These are phyloP conservation scores for Danaus plexippus DNA, from an alignment of 1,140 invertebrate species.

Conservation along the genomic window DNA sequence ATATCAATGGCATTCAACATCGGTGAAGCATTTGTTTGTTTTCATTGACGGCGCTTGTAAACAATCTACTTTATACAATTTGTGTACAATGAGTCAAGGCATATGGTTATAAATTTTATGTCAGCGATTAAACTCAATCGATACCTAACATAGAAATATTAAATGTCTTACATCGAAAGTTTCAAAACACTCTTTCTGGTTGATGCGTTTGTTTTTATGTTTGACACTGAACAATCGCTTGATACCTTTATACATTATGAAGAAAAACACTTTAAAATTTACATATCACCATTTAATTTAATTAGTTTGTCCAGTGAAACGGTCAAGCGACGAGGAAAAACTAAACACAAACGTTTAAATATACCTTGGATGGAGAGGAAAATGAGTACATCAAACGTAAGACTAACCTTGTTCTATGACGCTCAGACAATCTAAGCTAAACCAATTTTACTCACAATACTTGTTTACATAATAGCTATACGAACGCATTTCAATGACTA, in stretches of 20 bases:
- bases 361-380: constrained; percentile 8
- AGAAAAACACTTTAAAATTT: too few relatives aligned
- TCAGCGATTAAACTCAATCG: constrained; percentile 9
- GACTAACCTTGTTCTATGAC: constrained; percentile 11
- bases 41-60: constrained; percentile 34
- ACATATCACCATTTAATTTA: too few relatives aligned
- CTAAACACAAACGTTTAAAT: constrained; percentile 9
- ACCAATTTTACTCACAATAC: neutral
- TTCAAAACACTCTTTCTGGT: neutral
- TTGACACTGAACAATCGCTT: constrained; percentile 2
- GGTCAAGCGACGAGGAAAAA: constrained; percentile 13
- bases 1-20: constrained; percentile 38
- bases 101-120: constrained; percentile 11
- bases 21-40: constrained; percentile 55
- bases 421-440: constrained; percentile 1
- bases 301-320: neutral
- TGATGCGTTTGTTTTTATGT: neutral
- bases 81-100: constrained; percentile 17
- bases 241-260: constrained; percentile 6
- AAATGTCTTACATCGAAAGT: neutral
- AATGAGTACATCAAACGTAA: constrained; percentile 10
- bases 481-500: too few relatives aligned
- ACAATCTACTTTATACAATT: constrained; percentile 29
- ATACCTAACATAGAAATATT: neutral
- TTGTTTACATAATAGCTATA: neutral